Evolutionary conservation across 1,140 invertebrate genomes (phyloP).

Genomic region (Bombus difficillimus): DNA sequence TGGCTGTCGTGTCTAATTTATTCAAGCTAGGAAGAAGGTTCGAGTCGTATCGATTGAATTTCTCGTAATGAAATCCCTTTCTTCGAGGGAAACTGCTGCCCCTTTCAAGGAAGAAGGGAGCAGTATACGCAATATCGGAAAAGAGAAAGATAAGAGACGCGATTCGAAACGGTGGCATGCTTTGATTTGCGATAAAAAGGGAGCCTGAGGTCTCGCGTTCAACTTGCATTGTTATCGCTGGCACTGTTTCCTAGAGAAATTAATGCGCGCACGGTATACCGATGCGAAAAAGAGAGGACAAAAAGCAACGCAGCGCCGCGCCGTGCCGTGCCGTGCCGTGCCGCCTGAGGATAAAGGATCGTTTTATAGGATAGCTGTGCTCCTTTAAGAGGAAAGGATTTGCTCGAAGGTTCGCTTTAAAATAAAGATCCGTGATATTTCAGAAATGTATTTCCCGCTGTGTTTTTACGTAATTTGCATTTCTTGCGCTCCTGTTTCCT

Average conservation of each 20-base stretch:
- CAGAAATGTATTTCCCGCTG: not conserved
- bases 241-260: constrained; percentile 14
- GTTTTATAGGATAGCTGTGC: not conserved
- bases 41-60: not conserved
- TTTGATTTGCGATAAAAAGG: not conserved
- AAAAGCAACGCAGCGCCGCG: not conserved
- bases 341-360: not conserved
- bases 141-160: too few species aligned
- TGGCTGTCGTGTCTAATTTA: not conserved
- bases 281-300: not conserved
- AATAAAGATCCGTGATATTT: constrained; percentile 8
- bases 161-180: not conserved
- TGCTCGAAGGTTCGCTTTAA: not conserved
- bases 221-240: constrained; percentile 16
- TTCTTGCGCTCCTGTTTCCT: not conserved
- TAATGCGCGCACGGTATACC: not conserved
- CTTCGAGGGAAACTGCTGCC: too few species aligned
- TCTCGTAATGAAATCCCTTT: too few species aligned
- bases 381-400: not conserved
- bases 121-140: not conserved
- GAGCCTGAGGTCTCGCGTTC: not conserved
- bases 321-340: too few species aligned
- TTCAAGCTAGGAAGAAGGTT: not conserved
- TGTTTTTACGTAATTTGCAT: not conserved
- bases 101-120: not conserved